Percentiles rank a stretch among this genome's conserved stretches.
Conservation (phyloP, 2,113 vertebrate genomes). For the Rousettus leschenaultii region DNA sequence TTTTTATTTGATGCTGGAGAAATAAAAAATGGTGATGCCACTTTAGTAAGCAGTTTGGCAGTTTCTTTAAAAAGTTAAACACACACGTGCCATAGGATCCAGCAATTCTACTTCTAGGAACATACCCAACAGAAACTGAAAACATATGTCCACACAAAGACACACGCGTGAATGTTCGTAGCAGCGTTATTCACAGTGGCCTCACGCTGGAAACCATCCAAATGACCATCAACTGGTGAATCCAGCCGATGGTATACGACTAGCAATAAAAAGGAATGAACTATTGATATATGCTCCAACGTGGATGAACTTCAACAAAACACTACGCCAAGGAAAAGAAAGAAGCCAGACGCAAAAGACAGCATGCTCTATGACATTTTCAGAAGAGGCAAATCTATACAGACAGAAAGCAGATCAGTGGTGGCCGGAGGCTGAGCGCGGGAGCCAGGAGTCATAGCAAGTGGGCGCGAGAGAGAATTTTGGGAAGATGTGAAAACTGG, state of each 20-base stretch:
- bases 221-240: background rate
- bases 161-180: background rate
- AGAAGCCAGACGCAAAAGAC: background rate
- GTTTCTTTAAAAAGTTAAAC: constrained; percentile 15
- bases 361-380: background rate
- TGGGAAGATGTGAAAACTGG: background rate
- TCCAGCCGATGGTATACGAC: background rate
- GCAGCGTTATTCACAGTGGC: background rate
- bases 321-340: background rate
- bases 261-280: background rate
- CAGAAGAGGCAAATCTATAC: background rate
- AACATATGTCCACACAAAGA: background rate
- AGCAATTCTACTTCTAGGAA: background rate
- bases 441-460: background rate
- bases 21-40: background rate
- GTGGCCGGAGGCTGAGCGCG: background rate
- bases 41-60: background rate
- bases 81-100: background rate
- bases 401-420: background rate
- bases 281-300: background rate
- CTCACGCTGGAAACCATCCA: background rate
- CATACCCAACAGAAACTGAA: background rate
- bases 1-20: background rate
- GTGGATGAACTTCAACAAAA: background rate
- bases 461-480: background rate